phyloP scores from a whole-genome alignment of 2,888 invertebrate genomes.

The Osmoderma eremita region DNA sequence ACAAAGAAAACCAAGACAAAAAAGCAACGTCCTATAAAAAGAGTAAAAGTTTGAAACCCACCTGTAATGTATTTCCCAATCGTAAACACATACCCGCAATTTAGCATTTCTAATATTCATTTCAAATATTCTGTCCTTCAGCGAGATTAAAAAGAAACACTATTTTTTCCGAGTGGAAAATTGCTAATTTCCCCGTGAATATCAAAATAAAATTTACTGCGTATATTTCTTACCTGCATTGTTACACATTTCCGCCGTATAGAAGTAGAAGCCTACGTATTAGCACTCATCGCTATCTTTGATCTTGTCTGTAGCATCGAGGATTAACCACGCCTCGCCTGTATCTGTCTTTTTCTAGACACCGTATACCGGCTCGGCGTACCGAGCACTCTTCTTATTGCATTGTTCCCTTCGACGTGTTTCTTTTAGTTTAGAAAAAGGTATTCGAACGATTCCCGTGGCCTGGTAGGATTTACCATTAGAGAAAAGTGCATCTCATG shows the following conservation, averaged over 20 bases:
- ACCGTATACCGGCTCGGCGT: conserved; percentile 10
- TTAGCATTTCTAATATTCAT: too few relatives aligned
- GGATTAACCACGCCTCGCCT: conserved; percentile 46
- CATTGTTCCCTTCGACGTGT: conserved; percentile 37
- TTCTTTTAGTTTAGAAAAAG: conserved; percentile 31
- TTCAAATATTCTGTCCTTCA: too few relatives aligned
- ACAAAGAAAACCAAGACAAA: too few relatives aligned
- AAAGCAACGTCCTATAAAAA: too few relatives aligned
- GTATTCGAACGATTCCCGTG: conserved; percentile 20
- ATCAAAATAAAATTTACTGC: conserved; percentile 31
- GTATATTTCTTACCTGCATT: conserved; percentile 23
- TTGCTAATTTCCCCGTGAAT: too few relatives aligned
- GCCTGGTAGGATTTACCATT: background rate
- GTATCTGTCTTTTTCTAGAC: conserved; percentile 33
- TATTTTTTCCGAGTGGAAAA: too few relatives aligned
- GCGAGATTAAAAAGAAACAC: too few relatives aligned
- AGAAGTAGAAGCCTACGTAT: too few relatives aligned
- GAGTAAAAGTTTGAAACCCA: too few relatives aligned
- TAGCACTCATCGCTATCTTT: conserved; percentile 48
- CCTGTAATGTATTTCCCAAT: too few relatives aligned
- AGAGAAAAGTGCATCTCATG: background rate
- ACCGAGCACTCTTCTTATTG: conserved; percentile 33
- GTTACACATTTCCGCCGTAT: conserved; percentile 46
- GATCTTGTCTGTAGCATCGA: conserved; percentile 50
- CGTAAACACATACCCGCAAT: too few relatives aligned